These are phyloP conservation scores for Epizoanthus stellaris DNA, from an alignment of 92 coral and sea anemone genomes.

Conservation along the genomic window DNA sequence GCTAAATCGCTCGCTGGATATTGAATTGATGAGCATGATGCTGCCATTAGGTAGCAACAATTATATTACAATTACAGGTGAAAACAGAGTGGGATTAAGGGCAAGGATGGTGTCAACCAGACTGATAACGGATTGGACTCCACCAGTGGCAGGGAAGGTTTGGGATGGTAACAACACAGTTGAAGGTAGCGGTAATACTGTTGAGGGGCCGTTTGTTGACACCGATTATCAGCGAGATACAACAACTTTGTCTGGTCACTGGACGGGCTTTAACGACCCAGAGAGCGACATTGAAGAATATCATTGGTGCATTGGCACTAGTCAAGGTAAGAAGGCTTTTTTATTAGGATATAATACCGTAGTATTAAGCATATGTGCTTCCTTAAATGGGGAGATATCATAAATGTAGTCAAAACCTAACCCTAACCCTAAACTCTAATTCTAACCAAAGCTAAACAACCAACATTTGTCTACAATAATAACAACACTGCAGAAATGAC, in stretches of 20 bases:
- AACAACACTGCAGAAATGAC: no score
- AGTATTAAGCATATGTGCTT: no score
- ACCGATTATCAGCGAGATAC: constrained; percentile 58
- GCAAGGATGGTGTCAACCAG: constrained; percentile 64
- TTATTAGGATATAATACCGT: neutral
- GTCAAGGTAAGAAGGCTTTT: constrained; percentile 56
- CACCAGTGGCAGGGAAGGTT: constrained; percentile 69
- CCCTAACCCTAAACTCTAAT: no score
- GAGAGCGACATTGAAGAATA: constrained; percentile 80
- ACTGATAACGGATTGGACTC: constrained; percentile 77
- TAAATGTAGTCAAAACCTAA: no score
- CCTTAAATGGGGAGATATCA: no score
- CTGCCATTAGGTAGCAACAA: constrained; percentile 55
- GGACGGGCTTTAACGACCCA: constrained; percentile 74
- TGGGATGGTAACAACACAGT: constrained; percentile 71
- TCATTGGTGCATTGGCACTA: constrained; percentile 72
- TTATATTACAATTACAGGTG: constrained; percentile 65
- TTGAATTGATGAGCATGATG: constrained; percentile 70
- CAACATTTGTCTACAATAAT: no score
- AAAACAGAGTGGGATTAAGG: constrained; percentile 75
- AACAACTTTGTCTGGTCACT: constrained; percentile 58
- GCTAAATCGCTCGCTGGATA: constrained; percentile 60
- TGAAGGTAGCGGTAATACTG: neutral
- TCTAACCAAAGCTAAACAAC: no score
- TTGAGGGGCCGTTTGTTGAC: constrained; percentile 28